Conservation (phyloP, 2,113 vertebrate genomes). For the Dipodomys merriami region DNA sequence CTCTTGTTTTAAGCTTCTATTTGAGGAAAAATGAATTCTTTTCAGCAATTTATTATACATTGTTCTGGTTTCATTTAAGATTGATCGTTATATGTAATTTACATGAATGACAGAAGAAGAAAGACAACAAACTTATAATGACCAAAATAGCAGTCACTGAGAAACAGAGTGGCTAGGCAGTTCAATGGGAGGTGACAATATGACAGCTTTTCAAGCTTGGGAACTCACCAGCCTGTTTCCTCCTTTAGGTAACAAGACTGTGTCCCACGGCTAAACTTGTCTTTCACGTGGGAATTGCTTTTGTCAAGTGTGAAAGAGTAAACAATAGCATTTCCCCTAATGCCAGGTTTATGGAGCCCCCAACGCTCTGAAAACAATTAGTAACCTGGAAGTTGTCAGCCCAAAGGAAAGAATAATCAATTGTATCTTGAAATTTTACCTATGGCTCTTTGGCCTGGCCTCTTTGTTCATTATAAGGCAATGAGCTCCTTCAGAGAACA, state of each 20-base stretch:
- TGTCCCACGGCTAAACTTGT: slow-evolving; percentile 91
- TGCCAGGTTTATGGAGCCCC: slow-evolving; percentile 92
- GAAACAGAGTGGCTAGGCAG: slow-evolving; percentile 81
- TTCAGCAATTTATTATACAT: slow-evolving; percentile 84
- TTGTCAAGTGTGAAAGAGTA: slow-evolving; percentile 94
- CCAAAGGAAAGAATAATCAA: slow-evolving; percentile 95
- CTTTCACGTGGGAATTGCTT: slow-evolving; percentile 99
- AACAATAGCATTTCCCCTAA: slow-evolving; percentile 99
- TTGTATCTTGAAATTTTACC: slow-evolving; percentile 91
- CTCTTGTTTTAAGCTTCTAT: slow-evolving; percentile 79
- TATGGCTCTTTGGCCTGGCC: slow-evolving; percentile 82
- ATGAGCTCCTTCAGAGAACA: slow-evolving; percentile 82
- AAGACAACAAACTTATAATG: slow-evolving; percentile 76
- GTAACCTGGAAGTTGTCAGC: slow-evolving; percentile 97
- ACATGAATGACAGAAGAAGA: slow-evolving; percentile 62
- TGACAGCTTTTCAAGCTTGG: slow-evolving; percentile 89
- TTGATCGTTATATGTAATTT: slow-evolving; percentile 82
- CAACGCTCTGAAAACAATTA: slow-evolving; percentile 95
- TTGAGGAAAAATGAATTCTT: slow-evolving; percentile 82
- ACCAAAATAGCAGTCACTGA: slow-evolving; percentile 83
- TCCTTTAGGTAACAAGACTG: slow-evolving; percentile 86
- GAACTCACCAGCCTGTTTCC: slow-evolving; percentile 92
- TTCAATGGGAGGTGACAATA: slow-evolving; percentile 84
- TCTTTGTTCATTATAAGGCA: slow-evolving; percentile 85
- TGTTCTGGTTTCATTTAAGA: slow-evolving; percentile 86